These are phyloP conservation scores for Schizopygopsis pylzovi DNA, from an alignment of 2,797 vertebrate species.

Conservation along the genomic window DNA sequence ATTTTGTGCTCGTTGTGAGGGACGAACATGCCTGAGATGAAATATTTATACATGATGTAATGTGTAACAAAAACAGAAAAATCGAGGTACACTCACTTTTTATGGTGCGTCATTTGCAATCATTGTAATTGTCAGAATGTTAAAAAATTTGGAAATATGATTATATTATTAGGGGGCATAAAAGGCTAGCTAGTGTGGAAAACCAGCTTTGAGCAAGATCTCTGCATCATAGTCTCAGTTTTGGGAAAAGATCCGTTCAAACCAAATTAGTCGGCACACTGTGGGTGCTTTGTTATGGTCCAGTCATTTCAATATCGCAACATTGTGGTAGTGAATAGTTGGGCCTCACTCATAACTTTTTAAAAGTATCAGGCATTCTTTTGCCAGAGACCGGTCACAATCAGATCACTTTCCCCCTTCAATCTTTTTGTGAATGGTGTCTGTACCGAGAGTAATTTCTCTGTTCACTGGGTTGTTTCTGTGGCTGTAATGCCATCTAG, in stretches of 20 bases:
- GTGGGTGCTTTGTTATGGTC: neutral
- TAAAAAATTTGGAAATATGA: neutral
- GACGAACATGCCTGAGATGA: neutral
- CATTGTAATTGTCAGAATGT: neutral
- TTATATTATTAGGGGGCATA: neutral
- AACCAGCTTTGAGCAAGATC: neutral
- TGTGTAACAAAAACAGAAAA: neutral
- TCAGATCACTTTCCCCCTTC: conserved; percentile 35
- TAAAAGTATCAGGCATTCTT: neutral
- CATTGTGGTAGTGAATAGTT: neutral
- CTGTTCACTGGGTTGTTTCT: conserved; percentile 54
- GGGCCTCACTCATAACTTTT: neutral
- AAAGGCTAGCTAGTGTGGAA: neutral
- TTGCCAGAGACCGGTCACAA: conserved; percentile 18
- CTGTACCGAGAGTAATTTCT: conserved; percentile 47
- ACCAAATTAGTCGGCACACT: neutral
- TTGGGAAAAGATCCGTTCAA: neutral
- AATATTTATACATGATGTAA: neutral
- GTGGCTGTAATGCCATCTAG: conserved; percentile 3
- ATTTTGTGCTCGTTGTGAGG: neutral
- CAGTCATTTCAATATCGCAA: neutral
- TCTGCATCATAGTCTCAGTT: neutral
- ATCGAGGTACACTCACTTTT: neutral
- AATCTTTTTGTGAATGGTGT: conserved; percentile 36
- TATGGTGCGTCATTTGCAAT: neutral